Evolutionary conservation across 2,888 invertebrate species (phyloP).

Genomic region (Eutolmus rufibarbis): DNA sequence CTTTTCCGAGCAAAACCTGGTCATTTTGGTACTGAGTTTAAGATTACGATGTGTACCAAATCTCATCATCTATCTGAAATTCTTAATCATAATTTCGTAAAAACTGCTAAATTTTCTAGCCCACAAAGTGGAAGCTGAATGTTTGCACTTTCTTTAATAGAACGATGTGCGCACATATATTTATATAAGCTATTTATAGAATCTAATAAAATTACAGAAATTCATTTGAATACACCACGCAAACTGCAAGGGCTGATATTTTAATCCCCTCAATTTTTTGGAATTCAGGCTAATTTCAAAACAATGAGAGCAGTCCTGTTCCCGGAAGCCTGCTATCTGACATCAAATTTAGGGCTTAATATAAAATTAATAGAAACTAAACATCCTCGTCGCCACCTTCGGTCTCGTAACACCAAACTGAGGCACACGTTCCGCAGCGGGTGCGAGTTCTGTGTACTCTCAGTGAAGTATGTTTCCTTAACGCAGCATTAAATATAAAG

Average conservation of each 20-base stretch:
- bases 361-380: conserved; percentile 47
- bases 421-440: not conserved
- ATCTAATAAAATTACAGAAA: not conserved
- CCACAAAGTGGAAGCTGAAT: no score
- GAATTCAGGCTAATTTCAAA: not conserved
- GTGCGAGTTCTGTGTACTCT: not conserved
- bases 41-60: no score
- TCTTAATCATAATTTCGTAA: no score
- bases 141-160: no score
- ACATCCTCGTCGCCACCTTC: conserved; percentile 28
- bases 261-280: not conserved
- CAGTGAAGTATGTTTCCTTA: not conserved
- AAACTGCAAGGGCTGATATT: not conserved
- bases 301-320: not conserved
- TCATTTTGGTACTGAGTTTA: no score
- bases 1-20: no score
- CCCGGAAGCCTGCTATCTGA: not conserved
- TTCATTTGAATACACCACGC: not conserved
- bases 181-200: no score
- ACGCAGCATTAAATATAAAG: not conserved
- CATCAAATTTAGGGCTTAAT: conserved; percentile 43
- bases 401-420: conserved; percentile 32
- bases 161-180: no score
- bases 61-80: no score
- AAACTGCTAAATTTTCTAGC: no score